These are phyloP conservation scores for Nyctalus aviator DNA, from an alignment of 2,797 vertebrate species.

Conservation along the genomic window DNA sequence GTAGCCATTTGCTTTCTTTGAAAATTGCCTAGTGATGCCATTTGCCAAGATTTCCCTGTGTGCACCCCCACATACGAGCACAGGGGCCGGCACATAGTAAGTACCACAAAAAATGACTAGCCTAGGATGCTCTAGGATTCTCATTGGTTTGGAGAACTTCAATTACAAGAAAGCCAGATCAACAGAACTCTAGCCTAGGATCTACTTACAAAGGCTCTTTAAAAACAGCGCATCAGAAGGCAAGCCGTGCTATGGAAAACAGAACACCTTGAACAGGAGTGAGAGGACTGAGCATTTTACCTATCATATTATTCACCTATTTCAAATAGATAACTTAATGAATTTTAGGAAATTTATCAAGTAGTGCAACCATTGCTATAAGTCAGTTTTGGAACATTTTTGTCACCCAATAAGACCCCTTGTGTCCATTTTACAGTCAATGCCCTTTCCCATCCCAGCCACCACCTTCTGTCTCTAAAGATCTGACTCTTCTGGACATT, in stretches of 20 bases:
- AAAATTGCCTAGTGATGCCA: not conserved
- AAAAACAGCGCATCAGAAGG: not conserved
- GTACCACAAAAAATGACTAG: too few relatives aligned
- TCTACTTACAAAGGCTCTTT: not conserved
- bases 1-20: not conserved
- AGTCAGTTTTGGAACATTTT: not conserved
- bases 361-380: not conserved
- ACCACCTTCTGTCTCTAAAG: not conserved
- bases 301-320: not conserved
- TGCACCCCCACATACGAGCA: not conserved
- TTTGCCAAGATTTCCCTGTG: not conserved
- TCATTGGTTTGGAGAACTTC: slow-evolving; percentile 5
- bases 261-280: not conserved
- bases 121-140: not conserved
- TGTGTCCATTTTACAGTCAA: not conserved
- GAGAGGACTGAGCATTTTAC: not conserved
- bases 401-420: not conserved
- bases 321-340: not conserved
- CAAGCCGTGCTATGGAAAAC: not conserved
- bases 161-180: slow-evolving; percentile 25
- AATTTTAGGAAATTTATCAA: not conserved
- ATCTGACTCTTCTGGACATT: not conserved
- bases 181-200: slow-evolving; percentile 44
- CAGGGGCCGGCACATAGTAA: not conserved
- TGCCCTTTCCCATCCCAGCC: not conserved